phyloP scores from a whole-genome alignment of 2,888 invertebrate genomes.

The Aphrophora alni region DNA sequence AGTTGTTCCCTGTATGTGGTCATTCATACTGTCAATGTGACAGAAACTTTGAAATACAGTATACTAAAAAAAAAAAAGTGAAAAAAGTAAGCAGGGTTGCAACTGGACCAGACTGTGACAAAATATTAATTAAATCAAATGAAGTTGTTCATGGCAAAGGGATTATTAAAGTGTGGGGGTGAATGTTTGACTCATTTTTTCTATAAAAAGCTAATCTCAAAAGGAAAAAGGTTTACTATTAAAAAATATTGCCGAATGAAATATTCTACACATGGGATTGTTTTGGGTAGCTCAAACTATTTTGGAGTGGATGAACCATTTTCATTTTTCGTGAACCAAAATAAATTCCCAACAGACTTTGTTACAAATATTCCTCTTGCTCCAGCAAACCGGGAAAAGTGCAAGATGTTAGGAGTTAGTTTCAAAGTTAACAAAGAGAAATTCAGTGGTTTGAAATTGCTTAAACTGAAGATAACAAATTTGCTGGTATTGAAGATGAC shows the following conservation, averaged over 20 bases:
- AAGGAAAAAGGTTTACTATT: constrained; percentile 6
- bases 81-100: not conserved
- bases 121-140: constrained; percentile 2
- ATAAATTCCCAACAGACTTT: constrained; percentile 17
- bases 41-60: constrained; percentile 16
- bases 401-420: constrained; percentile 18
- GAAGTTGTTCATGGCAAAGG: constrained; percentile 21
- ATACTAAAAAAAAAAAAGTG: constrained; percentile 3
- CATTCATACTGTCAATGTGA: constrained; percentile 15
- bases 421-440: constrained; percentile 10
- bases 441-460: constrained; percentile 10
- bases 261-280: not conserved
- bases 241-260: constrained; percentile 4
- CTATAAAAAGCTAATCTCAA: not conserved
- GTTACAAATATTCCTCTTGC: constrained; percentile 18
- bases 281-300: constrained; percentile 9
- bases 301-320: constrained; percentile 10
- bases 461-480: constrained; percentile 11
- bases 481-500: not conserved
- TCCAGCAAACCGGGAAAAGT: constrained; percentile 18
- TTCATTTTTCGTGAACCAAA: constrained; percentile 18
- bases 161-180: not conserved
- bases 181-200: not conserved
- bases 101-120: constrained; percentile 19
- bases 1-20: constrained; percentile 3